Evolutionary conservation across 2,797 vertebrate species (phyloP).

Genomic region (Gymnothorax javanicus): DNA sequence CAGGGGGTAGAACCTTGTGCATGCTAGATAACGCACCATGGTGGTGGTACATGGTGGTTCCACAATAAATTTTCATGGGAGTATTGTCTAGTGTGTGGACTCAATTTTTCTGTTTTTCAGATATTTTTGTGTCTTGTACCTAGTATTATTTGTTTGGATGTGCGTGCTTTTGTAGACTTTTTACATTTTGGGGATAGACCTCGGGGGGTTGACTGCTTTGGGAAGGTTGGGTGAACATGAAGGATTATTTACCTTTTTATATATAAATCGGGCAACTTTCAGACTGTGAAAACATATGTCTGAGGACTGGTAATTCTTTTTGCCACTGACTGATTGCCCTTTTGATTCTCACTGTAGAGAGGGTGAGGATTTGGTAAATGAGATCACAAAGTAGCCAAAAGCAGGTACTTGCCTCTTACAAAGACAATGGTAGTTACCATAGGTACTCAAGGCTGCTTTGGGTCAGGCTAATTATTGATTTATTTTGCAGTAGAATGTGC

Average conservation of each 20-base stretch:
- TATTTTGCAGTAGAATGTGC: not conserved
- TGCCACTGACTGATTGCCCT: not conserved
- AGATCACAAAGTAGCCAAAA: not conserved
- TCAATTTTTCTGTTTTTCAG: too few relatives aligned
- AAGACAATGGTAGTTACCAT: too few relatives aligned
- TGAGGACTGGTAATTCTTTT: not conserved
- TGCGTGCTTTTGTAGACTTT: too few relatives aligned
- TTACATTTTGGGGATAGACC: too few relatives aligned
- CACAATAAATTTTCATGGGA: too few relatives aligned
- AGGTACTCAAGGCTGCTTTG: not conserved
- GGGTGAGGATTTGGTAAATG: not conserved
- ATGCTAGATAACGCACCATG: too few relatives aligned
- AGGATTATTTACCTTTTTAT: constrained; percentile 9
- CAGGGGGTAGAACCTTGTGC: not conserved
- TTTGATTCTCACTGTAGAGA: not conserved
- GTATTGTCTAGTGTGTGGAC: too few relatives aligned
- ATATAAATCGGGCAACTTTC: not conserved
- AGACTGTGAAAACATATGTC: not conserved
- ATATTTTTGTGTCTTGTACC: too few relatives aligned
- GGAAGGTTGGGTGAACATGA: not conserved
- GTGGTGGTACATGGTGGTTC: too few relatives aligned
- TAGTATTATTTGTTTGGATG: too few relatives aligned
- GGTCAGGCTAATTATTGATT: not conserved
- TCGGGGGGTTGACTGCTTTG: not conserved
- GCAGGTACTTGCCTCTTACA: not conserved